Percentiles rank a stretch among this genome's conserved stretches.
Conservation (phyloP, 2,888 invertebrate genomes). For the Helobdella robusta region DNA sequence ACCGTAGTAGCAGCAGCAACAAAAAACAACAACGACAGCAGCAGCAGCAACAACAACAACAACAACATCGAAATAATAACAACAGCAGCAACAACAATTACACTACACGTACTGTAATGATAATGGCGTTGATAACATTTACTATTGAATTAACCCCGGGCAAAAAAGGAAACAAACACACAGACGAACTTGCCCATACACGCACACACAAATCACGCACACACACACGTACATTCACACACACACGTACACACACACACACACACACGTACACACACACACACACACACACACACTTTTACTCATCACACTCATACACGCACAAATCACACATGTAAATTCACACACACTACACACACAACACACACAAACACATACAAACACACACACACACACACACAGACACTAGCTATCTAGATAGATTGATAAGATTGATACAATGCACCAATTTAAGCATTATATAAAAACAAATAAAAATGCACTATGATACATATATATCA, state of each 20-base stretch:
- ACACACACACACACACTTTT: neutral
- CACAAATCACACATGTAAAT: neutral
- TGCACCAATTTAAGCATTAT: neutral
- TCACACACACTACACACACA: neutral
- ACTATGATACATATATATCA: no score
- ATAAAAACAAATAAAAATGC: no score
- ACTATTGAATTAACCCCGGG: no score
- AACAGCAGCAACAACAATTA: neutral
- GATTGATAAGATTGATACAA: neutral
- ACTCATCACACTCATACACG: neutral
- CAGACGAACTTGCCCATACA: no score
- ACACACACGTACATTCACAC: neutral
- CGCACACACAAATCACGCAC: slow-evolving; percentile 8
- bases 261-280: neutral
- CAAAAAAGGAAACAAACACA: no score
- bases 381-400: no score
- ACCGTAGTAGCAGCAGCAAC: neutral
- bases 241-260: neutral
- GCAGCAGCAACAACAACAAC: neutral
- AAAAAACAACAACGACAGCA: neutral
- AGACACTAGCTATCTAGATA: neutral
- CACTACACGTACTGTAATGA: no score
- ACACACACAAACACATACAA: neutral
- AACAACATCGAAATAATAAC: neutral
- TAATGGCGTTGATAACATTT: no score